Evolutionary conservation across 2,113 vertebrate species (phyloP).

Genomic region (Labrus mixtus): DNA sequence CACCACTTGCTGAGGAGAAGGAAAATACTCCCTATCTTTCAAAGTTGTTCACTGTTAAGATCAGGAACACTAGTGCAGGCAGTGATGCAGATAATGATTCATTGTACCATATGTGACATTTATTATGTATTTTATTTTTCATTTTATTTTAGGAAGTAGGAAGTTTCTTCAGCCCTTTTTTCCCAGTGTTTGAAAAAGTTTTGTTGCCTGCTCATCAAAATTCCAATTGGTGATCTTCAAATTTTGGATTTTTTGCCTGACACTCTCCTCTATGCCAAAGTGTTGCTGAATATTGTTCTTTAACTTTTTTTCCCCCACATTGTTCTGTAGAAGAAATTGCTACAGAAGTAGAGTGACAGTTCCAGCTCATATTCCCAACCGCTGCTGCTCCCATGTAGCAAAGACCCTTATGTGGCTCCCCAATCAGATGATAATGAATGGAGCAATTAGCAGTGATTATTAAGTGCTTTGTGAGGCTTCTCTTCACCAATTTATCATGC

Average conservation of each 20-base stretch:
- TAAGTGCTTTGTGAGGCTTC: slow-evolving; percentile 63
- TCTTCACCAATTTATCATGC: slow-evolving; percentile 65
- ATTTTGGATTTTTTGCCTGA: neutral
- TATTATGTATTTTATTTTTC: neutral
- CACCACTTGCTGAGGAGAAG: slow-evolving; percentile 2
- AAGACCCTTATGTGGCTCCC: slow-evolving; percentile 38
- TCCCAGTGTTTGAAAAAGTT: no score
- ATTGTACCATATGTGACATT: neutral
- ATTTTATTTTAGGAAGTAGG: neutral
- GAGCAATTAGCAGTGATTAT: slow-evolving; percentile 76
- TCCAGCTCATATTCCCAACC: neutral
- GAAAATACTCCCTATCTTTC: neutral
- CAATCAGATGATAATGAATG: slow-evolving; percentile 73
- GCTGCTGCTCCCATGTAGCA: slow-evolving; percentile 14
- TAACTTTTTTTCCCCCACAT: neutral
- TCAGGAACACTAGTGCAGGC: slow-evolving; percentile 2
- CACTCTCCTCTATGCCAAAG: neutral
- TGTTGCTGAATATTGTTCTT: neutral
- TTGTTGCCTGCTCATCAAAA: no score
- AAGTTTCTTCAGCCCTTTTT: no score
- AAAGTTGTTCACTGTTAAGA: neutral
- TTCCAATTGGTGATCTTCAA: no score
- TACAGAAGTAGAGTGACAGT: neutral
- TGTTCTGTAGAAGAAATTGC: neutral
- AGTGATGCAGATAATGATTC: neutral